These are phyloP conservation scores for Mungos mungo DNA, from an alignment of 2,113 vertebrate genomes.

Conservation along the genomic window DNA sequence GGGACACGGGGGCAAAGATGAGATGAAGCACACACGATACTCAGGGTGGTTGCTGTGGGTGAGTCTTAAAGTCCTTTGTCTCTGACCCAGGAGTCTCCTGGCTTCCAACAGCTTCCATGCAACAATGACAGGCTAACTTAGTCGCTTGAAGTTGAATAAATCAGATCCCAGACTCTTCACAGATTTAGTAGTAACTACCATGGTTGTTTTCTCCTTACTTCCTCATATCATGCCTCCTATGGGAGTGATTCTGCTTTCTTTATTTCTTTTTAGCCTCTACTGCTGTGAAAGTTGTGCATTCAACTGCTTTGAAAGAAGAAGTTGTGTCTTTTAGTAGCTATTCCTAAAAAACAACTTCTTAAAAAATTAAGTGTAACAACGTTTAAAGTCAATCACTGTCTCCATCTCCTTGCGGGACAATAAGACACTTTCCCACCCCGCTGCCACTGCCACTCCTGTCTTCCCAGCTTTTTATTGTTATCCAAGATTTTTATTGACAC, in stretches of 20 bases:
- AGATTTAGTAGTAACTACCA: too few relatives aligned
- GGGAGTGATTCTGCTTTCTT: background rate
- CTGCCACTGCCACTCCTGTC: too few relatives aligned
- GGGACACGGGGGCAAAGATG: too few relatives aligned
- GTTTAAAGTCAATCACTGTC: background rate
- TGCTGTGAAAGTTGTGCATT: background rate
- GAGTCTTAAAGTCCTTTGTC: background rate
- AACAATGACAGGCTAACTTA: background rate
- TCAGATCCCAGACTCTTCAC: background rate
- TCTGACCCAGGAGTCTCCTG: background rate
- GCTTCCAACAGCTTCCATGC: background rate
- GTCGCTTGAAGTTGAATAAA: background rate
- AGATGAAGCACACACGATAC: fast-evolving
- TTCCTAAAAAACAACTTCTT: background rate
- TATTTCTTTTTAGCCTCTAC: background rate
- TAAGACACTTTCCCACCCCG: background rate
- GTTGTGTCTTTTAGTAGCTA: background rate
- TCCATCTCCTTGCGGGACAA: background rate
- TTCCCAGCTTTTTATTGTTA: background rate
- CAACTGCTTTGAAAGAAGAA: background rate
- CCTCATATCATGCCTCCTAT: background rate
- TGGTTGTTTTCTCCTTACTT: background rate
- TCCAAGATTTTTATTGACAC: background rate
- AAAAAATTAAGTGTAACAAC: background rate
- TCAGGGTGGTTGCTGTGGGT: fast-evolving